Conservation (phyloP, 2,113 vertebrate genomes). For the Ptilorrhoa leucosticta region DNA sequence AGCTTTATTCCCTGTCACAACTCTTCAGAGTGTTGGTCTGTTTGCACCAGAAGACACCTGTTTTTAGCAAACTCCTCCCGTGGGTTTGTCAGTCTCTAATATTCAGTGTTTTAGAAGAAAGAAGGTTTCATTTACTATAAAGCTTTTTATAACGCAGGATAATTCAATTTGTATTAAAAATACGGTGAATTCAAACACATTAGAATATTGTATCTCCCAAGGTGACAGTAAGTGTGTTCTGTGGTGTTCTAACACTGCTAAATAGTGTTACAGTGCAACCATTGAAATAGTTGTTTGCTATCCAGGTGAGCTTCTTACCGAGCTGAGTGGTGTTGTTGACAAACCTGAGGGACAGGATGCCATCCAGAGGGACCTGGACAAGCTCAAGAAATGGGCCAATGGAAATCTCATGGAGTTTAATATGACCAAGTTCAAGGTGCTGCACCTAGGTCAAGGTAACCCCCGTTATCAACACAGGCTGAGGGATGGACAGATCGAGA, state of each 20-base stretch:
- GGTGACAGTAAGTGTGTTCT: not conserved
- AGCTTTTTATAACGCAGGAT: not conserved
- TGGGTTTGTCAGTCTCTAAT: not conserved
- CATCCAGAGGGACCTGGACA: not conserved
- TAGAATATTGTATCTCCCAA: not conserved
- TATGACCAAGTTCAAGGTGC: too few relatives aligned
- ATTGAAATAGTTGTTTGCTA: not conserved
- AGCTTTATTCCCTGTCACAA: not conserved
- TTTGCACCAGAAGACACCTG: not conserved
- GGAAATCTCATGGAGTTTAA: not conserved
- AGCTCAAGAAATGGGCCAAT: not conserved
- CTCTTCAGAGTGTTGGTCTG: not conserved
- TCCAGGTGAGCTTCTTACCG: not conserved
- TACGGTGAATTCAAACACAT: not conserved
- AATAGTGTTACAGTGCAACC: not conserved
- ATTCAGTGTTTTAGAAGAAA: not conserved
- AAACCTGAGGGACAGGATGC: not conserved
- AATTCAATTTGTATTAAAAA: not conserved
- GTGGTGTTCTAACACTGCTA: fast-evolving
- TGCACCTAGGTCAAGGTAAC: fast-evolving
- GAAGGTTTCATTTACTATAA: not conserved
- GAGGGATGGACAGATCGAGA: fast-evolving
- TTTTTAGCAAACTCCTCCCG: not conserved
- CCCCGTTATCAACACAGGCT: fast-evolving
- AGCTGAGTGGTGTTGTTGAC: not conserved